These are phyloP conservation scores for Anarrhichthys ocellatus DNA, from an alignment of 2,113 vertebrate genomes.

Conservation along the genomic window DNA sequence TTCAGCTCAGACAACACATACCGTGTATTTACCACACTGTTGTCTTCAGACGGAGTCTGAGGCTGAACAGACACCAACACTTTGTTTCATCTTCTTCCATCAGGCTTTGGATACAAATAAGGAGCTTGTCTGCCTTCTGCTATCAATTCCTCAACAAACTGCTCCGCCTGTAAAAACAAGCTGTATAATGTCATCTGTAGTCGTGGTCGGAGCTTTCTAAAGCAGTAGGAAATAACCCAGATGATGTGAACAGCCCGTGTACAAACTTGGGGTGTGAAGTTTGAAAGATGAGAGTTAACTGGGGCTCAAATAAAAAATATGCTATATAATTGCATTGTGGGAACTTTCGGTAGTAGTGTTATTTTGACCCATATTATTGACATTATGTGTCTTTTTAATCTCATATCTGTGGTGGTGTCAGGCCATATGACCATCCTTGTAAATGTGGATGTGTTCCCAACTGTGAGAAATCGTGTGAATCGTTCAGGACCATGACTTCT, in stretches of 20 bases:
- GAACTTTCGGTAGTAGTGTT: not conserved
- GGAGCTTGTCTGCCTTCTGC: conserved; percentile 2
- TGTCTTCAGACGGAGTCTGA: conserved; percentile 25
- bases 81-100: conserved; percentile 59
- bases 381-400: not conserved
- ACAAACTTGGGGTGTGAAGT: not conserved
- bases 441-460: not conserved
- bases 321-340: not conserved
- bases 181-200: conserved; percentile 13
- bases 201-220: not conserved
- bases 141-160: conserved; percentile 13
- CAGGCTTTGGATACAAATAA: conserved; percentile 35
- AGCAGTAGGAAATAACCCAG: not conserved
- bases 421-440: not conserved
- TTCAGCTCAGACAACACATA: conserved; percentile 18
- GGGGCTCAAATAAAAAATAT: not conserved
- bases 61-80: conserved; percentile 40
- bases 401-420: not conserved
- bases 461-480: not conserved
- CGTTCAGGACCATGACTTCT: not conserved
- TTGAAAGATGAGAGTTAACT: conserved; percentile 1
- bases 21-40: conserved; percentile 30
- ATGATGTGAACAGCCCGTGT: not conserved
- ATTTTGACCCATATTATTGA: not conserved
- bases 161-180: conserved; percentile 10